A percentile compares a stretch with the other conserved stretches of the same genome.
phyloP scores from a whole-genome alignment of 2,888 invertebrate species.

The Marasmarcha lunaedactyla region DNA sequence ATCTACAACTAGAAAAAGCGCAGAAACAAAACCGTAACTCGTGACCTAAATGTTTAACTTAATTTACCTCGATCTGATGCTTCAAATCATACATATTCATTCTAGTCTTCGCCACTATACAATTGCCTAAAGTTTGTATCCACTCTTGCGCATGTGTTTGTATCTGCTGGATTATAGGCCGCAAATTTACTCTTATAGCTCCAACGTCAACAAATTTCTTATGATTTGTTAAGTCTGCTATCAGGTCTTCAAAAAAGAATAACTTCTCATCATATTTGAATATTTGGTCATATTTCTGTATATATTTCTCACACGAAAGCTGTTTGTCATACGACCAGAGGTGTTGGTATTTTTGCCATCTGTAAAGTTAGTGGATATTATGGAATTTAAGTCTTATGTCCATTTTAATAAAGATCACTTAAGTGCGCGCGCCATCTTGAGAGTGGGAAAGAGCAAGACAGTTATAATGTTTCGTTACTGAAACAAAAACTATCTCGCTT shows the following conservation, averaged over 20 bases:
- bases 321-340: constrained; percentile 84
- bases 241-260: constrained; percentile 83
- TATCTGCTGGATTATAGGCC: constrained; percentile 73
- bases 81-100: constrained; percentile 77
- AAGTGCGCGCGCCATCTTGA: too few species aligned
- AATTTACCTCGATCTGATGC: constrained; percentile 75
- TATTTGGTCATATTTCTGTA: constrained; percentile 66
- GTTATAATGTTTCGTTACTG: too few species aligned
- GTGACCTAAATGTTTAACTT: too few species aligned
- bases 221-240: constrained; percentile 73
- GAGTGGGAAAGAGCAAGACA: too few species aligned
- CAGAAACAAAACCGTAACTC: too few species aligned
- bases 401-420: constrained; percentile 4
- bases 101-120: constrained; percentile 75
- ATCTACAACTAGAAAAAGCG: too few species aligned
- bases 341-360: constrained; percentile 80
- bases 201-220: constrained; percentile 73
- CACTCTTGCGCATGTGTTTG: constrained; percentile 83
- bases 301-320: constrained; percentile 82
- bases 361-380: constrained; percentile 20
- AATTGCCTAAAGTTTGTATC: constrained; percentile 79
- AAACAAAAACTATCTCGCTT: too few species aligned
- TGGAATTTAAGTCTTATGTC: neutral
- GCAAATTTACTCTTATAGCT: constrained; percentile 80
- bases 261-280: constrained; percentile 85